Base-by-base conservation (phyloP, 2,113 vertebrate genomes). In the Sphyrna mokarran region DNA sequence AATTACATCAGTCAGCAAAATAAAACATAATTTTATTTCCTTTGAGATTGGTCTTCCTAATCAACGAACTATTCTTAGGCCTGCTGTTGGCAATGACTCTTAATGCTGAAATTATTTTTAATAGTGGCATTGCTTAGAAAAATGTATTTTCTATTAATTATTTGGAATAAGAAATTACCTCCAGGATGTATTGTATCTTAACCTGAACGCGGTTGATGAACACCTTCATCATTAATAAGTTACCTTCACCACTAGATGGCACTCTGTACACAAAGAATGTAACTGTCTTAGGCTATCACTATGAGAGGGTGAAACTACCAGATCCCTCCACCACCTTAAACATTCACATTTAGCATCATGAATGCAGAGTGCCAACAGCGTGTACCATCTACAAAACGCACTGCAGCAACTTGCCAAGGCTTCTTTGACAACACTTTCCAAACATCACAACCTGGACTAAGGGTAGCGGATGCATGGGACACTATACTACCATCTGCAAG, bases 241-340 rank as follows among this genome's bases (percentile, higher is more conserved):
- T 40, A 48, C 69, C 22, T 72, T 95, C 40, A 54, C 94, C 94
- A 95, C 94, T 95, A 95, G 94, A 72, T 95, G 94, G 94, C 18
- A 95, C 1, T 61, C 94, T 70, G 69, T 72, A 48, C 68, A 72
- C 68, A 95, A 95, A 29, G 29, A 54, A 66, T 61, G 3, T 26
- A 48, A 5, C 3, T 54, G 16, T 72, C 68, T 33, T 14, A 18
- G 23, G 13, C 26, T 43, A 8, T 16, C 37, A 26, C 10, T 43
- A 2, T 1, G 20, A 48, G 87, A 90, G 54, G 87, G 43, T 0
- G 29, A 48, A 29, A 13, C 43, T 48, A 89, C 26, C 43, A 58
- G 23, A 29, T 58, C 54, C 37, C 9, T 13, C 13, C 66, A 40
- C 18, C 18, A 40, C 83, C 5, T 76, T 33, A 76, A 68, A 68